phyloP scores from a whole-genome alignment of 2,113 vertebrate genomes.

The Alectura lathami region DNA sequence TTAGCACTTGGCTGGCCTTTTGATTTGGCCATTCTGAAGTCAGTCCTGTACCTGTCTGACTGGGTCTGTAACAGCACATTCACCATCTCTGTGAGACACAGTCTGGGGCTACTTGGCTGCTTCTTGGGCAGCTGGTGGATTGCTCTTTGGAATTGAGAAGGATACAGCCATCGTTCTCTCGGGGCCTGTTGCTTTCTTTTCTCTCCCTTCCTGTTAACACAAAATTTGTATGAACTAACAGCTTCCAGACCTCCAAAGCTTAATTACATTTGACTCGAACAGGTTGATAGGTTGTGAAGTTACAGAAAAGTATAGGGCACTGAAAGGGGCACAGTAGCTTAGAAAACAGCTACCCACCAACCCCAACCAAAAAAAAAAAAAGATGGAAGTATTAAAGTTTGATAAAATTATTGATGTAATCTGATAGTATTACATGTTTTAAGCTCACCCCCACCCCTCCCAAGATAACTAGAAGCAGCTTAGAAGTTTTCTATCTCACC shows the following conservation, averaged over 20 bases:
- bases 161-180: neutral
- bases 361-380: too few species aligned
- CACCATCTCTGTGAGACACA: neutral
- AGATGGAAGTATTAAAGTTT: neutral
- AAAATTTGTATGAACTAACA: neutral
- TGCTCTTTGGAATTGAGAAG: neutral
- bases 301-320: neutral
- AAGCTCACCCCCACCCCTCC: too few species aligned
- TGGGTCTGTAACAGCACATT: accelerated
- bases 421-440: neutral
- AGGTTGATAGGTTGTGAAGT: neutral
- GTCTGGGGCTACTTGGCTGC: neutral
- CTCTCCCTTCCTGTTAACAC: neutral
- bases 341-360: neutral
- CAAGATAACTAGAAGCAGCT: neutral
- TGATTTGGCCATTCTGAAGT: too few species aligned
- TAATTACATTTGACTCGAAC: neutral
- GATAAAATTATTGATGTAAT: neutral
- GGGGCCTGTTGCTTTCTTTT: neutral
- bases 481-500: neutral
- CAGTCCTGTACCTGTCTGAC: neutral
- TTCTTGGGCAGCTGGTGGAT: neutral
- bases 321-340: neutral
- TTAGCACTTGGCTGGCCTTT: too few species aligned
- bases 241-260: neutral